These are phyloP conservation scores for Phrixothrix hirtus DNA, from an alignment of 2,888 invertebrate genomes.

Conservation along the genomic window DNA sequence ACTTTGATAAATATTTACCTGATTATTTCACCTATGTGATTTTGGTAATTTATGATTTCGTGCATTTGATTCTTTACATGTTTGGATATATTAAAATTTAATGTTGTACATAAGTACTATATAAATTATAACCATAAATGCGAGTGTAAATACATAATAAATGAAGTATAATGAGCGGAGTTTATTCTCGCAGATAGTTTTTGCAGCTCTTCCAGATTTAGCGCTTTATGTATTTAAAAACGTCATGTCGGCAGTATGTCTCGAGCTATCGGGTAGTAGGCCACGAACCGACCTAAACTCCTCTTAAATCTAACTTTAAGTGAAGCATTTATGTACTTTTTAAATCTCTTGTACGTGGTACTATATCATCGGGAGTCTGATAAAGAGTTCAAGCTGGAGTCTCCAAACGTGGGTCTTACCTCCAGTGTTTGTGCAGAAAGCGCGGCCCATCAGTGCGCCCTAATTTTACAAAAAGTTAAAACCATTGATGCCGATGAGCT, in stretches of 20 bases:
- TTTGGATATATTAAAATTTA: no score
- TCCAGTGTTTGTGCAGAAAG: conserved; percentile 62
- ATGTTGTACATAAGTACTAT: no score
- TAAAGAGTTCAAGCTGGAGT: conserved; percentile 62
- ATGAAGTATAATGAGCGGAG: no score
- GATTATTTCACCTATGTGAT: no score
- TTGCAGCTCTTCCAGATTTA: conserved; percentile 55
- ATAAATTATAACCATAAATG: no score
- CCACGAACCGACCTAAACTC: conserved; percentile 62
- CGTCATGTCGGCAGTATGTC: conserved; percentile 60
- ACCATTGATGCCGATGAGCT: conserved; percentile 60
- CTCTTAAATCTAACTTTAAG: conserved; percentile 62
- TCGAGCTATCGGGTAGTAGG: conserved; percentile 56
- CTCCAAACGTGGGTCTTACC: conserved; percentile 55
- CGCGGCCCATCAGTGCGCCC: conserved; percentile 58
- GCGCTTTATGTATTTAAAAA: conserved; percentile 49
- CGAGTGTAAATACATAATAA: no score
- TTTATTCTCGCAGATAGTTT: conserved; percentile 42
- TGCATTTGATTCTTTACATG: no score
- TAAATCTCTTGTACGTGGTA: no score
- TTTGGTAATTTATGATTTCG: no score
- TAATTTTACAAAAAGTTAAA: conserved; percentile 60
- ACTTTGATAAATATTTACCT: no score
- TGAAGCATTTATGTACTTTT: no score
- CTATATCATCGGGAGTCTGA: no score